A percentile compares a stretch with the other conserved stretches of the same genome.
Conservation (phyloP, 2,797 vertebrate genomes). For the Sebastes melanostomus region DNA sequence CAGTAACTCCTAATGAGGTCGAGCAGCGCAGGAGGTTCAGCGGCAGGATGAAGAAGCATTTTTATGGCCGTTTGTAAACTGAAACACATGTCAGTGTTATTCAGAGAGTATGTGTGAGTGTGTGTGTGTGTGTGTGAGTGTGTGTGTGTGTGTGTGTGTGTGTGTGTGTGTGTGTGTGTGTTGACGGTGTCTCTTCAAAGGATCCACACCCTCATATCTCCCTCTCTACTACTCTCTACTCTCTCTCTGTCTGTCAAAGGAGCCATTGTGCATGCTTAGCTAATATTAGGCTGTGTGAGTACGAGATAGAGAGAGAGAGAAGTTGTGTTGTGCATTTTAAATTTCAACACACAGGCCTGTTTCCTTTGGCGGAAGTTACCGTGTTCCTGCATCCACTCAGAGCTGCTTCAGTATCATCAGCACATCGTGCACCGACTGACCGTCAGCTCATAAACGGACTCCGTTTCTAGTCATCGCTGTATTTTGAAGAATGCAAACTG, state of each 20-base stretch:
- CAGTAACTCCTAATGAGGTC: slow-evolving; percentile 24
- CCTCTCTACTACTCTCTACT: not conserved
- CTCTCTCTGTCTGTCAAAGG: slow-evolving; percentile 45
- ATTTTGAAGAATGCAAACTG: too few relatives aligned
- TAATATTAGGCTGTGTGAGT: slow-evolving; percentile 45
- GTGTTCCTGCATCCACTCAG: not conserved
- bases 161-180: slow-evolving; percentile 3
- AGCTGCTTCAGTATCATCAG: not conserved
- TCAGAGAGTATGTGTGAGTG: not conserved
- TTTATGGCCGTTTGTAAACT: slow-evolving; percentile 67
- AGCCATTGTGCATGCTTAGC: slow-evolving; percentile 41
- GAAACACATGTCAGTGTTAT: slow-evolving; percentile 59
- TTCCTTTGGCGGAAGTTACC: slow-evolving; percentile 30
- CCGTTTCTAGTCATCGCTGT: not conserved
- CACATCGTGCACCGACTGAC: not conserved
- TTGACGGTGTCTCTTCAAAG: slow-evolving; percentile 47
- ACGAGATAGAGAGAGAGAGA: not conserved
- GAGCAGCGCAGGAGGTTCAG: slow-evolving; percentile 32
- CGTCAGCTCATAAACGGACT: not conserved
- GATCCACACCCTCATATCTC: slow-evolving; percentile 30
- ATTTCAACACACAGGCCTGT: slow-evolving; percentile 36
- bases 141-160: not conserved
- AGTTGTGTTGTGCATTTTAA: slow-evolving; percentile 1
- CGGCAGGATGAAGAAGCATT: slow-evolving; percentile 52
- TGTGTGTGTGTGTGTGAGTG: not conserved